Conservation (phyloP, 1,140 invertebrate genomes). For the Ceratitis capitata region DNA sequence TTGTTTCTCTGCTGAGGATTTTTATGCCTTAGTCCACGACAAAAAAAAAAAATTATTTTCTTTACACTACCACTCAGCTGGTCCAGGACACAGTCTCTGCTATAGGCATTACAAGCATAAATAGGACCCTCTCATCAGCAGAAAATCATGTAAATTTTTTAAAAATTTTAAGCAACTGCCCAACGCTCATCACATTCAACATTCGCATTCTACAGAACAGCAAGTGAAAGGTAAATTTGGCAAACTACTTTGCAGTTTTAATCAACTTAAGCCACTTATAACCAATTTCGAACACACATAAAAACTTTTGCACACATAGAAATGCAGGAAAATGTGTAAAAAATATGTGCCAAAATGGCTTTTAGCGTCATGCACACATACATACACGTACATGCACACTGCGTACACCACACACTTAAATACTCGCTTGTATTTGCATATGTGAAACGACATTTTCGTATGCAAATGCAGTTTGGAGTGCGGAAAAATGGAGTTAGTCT, state of each 20-base stretch:
- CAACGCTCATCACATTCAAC: neutral
- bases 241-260: neutral
- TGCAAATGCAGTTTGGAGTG: neutral
- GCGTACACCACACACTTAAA: no score
- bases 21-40: no score
- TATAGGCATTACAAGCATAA: no score
- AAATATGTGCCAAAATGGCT: neutral
- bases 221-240: neutral
- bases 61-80: no score
- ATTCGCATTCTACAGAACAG: neutral
- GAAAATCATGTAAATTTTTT: no score
- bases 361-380: neutral
- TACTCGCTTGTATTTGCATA: neutral
- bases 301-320: neutral
- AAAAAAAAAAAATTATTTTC: no score
- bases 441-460: neutral
- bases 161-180: no score
- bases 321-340: neutral
- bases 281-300: neutral
- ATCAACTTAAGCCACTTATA: constrained; percentile 12
- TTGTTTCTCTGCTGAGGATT: no score
- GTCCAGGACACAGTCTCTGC: no score
- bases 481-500: no score
- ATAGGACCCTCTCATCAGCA: no score
- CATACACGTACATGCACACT: no score